Conservation (phyloP, 2,113 vertebrate species). For the Psammodynastes pulverulentus region DNA sequence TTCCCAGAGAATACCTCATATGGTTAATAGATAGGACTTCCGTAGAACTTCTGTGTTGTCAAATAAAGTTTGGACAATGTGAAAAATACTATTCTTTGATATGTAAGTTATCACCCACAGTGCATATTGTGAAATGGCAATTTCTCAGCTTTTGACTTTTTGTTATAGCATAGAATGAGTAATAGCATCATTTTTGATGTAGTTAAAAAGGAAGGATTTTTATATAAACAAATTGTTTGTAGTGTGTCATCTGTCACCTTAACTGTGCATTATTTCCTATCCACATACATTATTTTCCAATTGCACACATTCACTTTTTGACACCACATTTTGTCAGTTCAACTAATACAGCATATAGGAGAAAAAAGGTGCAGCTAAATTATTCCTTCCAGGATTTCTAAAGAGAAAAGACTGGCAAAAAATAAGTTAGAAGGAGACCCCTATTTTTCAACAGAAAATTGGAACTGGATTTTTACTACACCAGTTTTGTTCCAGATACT, state of each 20-base stretch:
- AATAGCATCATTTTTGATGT: background rate
- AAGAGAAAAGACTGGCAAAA: background rate
- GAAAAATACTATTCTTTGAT: background rate
- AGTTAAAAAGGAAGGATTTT: background rate
- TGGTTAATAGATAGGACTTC: background rate
- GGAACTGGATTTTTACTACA: background rate
- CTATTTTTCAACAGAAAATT: background rate
- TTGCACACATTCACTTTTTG: constrained; percentile 12
- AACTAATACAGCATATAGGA: background rate
- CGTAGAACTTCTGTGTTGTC: background rate
- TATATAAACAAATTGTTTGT: background rate
- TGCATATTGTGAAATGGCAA: background rate
- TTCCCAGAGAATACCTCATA: background rate
- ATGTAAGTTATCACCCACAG: background rate
- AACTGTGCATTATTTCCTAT: background rate
- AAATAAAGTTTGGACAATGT: background rate
- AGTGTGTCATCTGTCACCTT: background rate
- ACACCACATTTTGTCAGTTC: constrained; percentile 9
- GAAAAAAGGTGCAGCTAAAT: background rate
- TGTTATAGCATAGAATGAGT: background rate
- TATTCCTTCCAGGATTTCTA: background rate
- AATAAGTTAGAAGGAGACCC: background rate
- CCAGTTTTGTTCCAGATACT: background rate
- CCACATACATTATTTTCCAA: background rate
- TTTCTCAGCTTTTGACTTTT: background rate